Percentiles rank a stretch among this genome's conserved stretches.
Evolutionary conservation across 2,888 invertebrate species (phyloP).

Genomic region (Papilio elwesi): DNA sequence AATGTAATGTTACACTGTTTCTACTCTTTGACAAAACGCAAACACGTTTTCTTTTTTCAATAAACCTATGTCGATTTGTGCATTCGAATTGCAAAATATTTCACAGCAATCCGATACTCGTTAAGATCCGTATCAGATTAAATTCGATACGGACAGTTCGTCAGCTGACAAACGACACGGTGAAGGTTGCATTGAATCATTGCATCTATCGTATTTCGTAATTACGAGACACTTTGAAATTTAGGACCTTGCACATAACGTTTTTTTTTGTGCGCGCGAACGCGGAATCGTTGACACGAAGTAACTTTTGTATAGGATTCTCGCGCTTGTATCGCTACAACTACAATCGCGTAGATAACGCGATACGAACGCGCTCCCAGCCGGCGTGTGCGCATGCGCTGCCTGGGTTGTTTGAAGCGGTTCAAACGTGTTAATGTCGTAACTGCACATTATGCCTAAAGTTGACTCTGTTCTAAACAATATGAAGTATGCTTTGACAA

Average conservation of each 20-base stretch:
- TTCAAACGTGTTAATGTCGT: too few species aligned
- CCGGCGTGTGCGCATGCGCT: too few species aligned
- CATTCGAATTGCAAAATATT: conserved; percentile 36
- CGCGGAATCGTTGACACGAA: too few species aligned
- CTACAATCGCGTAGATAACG: too few species aligned
- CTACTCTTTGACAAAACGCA: conserved; percentile 9
- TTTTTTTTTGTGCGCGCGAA: not conserved
- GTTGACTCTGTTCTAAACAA: too few species aligned
- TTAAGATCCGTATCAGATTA: not conserved
- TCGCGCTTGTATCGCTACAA: too few species aligned
- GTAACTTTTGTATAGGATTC: too few species aligned
- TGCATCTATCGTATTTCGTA: conserved; percentile 10
- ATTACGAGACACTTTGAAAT: not conserved
- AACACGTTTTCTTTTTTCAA: conserved; percentile 12
- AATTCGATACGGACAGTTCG: conserved; percentile 5
- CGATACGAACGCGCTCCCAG: too few species aligned
- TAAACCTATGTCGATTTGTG: conserved; percentile 26
- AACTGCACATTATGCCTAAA: too few species aligned
- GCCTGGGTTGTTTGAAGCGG: too few species aligned
- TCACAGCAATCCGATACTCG: conserved; percentile 22
- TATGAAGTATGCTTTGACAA: too few species aligned
- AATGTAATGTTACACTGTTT: not conserved
- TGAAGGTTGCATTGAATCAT: conserved; percentile 18
- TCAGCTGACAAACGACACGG: not conserved
- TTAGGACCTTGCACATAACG: too few species aligned